phyloP scores from a whole-genome alignment of 2,113 vertebrate genomes.

The Eudyptes chrysolophus region DNA sequence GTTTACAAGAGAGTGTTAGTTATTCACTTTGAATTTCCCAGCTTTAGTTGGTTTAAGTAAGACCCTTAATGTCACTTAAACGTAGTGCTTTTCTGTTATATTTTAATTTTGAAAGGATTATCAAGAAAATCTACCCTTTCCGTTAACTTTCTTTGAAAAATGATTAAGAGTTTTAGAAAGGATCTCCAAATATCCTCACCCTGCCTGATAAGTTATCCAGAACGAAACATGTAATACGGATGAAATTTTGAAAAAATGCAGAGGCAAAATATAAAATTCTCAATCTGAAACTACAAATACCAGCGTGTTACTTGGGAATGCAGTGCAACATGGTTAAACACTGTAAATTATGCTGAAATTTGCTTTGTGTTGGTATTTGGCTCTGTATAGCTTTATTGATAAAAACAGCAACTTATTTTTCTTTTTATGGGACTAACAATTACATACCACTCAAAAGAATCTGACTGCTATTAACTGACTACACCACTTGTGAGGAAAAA shows the following conservation, averaged over 20 bases:
- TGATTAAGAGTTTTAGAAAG: slow-evolving; percentile 65
- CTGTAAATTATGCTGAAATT: slow-evolving; percentile 63
- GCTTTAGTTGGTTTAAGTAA: slow-evolving; percentile 64
- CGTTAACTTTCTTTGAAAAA: slow-evolving; percentile 75
- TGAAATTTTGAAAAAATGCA: slow-evolving; percentile 54
- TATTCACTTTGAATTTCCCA: slow-evolving; percentile 64
- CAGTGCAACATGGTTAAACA: slow-evolving; percentile 51
- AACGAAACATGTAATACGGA: slow-evolving; percentile 52
- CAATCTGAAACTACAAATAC: slow-evolving; percentile 59
- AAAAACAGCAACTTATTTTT: slow-evolving; percentile 42
- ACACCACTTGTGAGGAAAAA: slow-evolving; percentile 12
- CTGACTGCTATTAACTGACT: slow-evolving; percentile 58
- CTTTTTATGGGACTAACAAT: slow-evolving; percentile 51
- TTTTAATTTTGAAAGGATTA: slow-evolving; percentile 80
- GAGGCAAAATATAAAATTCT: slow-evolving; percentile 63
- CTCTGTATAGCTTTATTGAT: slow-evolving; percentile 63
- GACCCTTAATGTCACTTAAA: slow-evolving; percentile 72
- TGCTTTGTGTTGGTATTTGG: slow-evolving; percentile 57
- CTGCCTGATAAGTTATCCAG: slow-evolving; percentile 62
- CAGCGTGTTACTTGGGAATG: slow-evolving; percentile 45
- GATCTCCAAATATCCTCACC: slow-evolving; percentile 70
- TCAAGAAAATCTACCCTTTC: slow-evolving; percentile 73
- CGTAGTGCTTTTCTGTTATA: slow-evolving; percentile 62
- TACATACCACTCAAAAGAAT: slow-evolving; percentile 47
- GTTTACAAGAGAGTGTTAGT: slow-evolving; percentile 53